These are phyloP conservation scores for Bedellia somnulentella DNA, from an alignment of 2,888 invertebrate species.

Conservation along the genomic window DNA sequence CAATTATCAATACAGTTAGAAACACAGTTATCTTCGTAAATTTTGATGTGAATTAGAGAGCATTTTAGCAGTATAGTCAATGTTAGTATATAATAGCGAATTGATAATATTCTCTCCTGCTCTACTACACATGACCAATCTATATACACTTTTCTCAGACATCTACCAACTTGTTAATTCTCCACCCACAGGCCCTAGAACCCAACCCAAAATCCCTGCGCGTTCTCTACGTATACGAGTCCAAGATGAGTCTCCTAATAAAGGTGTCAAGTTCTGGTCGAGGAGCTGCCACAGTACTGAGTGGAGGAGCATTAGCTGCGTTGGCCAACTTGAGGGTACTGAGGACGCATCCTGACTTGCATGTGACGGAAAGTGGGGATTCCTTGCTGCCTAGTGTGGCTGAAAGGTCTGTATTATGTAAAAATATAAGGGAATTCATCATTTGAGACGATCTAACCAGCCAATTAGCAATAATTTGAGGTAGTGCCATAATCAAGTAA, in stretches of 20 bases:
- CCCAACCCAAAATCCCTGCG: conserved; percentile 69
- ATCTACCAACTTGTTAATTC: too few species aligned
- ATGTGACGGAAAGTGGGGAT: conserved; percentile 16
- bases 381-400: conserved; percentile 29
- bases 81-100: too few species aligned
- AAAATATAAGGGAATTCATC: background rate
- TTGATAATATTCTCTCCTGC: too few species aligned
- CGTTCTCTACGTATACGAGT: conserved; percentile 83
- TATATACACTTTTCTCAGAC: too few species aligned
- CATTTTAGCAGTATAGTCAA: too few species aligned
- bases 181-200: conserved; percentile 65
- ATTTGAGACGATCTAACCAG: too few species aligned
- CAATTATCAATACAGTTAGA: too few species aligned
- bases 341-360: conserved; percentile 72
- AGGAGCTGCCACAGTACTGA: conserved; percentile 73
- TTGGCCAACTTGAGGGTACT: conserved; percentile 70
- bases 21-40: too few species aligned
- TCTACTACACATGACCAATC: too few species aligned
- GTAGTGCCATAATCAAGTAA: too few species aligned
- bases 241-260: conserved; percentile 79
- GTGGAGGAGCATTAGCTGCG: conserved; percentile 72
- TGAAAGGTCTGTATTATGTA: conserved; percentile 18
- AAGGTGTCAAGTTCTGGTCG: conserved; percentile 67
- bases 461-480: too few species aligned
- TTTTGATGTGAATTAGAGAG: too few species aligned